Conservation (phyloP, 2,113 vertebrate genomes). For the Chiloscyllium plagiosum region DNA sequence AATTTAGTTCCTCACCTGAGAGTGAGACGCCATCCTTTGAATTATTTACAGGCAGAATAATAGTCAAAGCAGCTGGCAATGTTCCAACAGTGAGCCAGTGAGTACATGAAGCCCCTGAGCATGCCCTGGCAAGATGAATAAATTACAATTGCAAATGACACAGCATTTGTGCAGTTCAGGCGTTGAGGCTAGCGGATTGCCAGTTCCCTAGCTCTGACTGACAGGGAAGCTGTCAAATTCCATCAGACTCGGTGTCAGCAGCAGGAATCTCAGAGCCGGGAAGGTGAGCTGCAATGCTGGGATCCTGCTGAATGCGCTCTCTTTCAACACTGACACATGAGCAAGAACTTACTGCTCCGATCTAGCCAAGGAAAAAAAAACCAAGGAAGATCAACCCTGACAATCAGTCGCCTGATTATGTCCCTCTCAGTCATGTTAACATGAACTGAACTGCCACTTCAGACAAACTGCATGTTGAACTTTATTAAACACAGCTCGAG, state of each 20-base stretch:
- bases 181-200: too few species aligned
- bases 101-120: neutral
- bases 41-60: neutral
- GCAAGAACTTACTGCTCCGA: neutral
- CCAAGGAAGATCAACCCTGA: neutral
- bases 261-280: neutral
- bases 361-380: too few species aligned
- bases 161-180: neutral
- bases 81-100: neutral
- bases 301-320: neutral
- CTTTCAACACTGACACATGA: neutral
- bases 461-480: neutral
- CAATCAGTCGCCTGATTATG: neutral
- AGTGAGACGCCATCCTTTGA: neutral
- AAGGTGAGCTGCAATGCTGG: neutral
- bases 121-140: neutral
- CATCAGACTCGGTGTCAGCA: neutral
- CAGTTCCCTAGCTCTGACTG: too few species aligned
- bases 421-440: neutral
- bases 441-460: neutral
- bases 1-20: neutral
- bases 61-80: neutral
- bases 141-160: neutral
- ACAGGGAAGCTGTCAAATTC: too few species aligned
- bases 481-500: neutral